Base-by-base conservation (phyloP, 2,797 vertebrate genomes). In the Enteromius viviparus region DNA sequence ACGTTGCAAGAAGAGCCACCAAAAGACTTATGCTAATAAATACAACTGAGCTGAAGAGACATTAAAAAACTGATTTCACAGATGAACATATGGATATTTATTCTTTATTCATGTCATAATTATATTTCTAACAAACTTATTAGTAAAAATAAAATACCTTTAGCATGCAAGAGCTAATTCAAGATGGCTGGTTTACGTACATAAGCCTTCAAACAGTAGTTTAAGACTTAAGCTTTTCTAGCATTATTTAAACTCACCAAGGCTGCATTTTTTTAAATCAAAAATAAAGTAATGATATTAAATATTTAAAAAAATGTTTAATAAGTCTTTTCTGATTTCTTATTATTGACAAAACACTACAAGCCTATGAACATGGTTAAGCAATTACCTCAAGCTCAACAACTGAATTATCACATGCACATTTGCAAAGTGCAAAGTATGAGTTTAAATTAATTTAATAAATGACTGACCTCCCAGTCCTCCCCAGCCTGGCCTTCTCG, bases 401-500 rank as follows among this genome's bases (percentile, higher is more conserved):
- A 11, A 74, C 1, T 53, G 23, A 53, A 51, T 74, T 53, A 74
- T 53, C 2, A 53, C 19, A 9, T 9, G 51, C 29, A 65, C 17
- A 34, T 19, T 65, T 65, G 15, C 29, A 19, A 62, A 62, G 23
- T 29, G 12, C 23, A 60, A 64, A 32, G 26, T 19, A 34, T 9
- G 55, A 60, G 55, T 26, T 60, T 62, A 19, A 9, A 45, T 45
- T 11, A 8, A 75, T 79, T 66, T 40, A 51, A n/a, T 70, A 70
- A 11, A 64, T 21, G 4, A 76, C 91, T 89, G 80, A 95, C 95
- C 94, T 96, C 95, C 95, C 95, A 96, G 64, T 94, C 95, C 1
- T 96, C 95, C n/a, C 90, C 93, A 0, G 91, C 78, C 72, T 88
- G 81, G 19, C 85, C 87, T 53, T 91, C 91, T 69, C 82, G 91